Percentiles rank a stretch among this genome's conserved stretches.
These are phyloP conservation scores for Pedionomus torquatus DNA, from an alignment of 2,113 vertebrate species.

Conservation along the genomic window DNA sequence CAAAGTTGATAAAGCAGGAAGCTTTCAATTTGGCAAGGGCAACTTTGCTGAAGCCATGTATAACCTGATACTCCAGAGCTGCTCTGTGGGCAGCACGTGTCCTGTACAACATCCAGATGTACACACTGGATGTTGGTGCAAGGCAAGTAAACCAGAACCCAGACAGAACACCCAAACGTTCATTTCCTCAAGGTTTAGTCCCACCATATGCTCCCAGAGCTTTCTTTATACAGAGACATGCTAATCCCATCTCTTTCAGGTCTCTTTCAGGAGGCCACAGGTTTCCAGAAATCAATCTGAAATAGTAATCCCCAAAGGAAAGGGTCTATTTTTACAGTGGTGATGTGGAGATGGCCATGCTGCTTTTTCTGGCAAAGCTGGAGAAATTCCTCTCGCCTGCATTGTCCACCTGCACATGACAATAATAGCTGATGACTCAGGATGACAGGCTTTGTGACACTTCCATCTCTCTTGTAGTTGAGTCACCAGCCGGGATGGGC, in stretches of 20 bases:
- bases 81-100: not conserved
- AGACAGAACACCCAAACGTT: not conserved
- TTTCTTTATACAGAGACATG: not conserved
- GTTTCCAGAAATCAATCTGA: not conserved
- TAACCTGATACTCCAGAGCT: not conserved
- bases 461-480: slow-evolving; percentile 46
- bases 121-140: not conserved
- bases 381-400: slow-evolving; percentile 14
- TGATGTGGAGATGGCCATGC: not conserved
- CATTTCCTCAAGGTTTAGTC: not conserved
- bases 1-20: not conserved
- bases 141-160: not conserved
- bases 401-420: not conserved
- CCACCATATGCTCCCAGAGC: not conserved
- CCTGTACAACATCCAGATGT: not conserved
- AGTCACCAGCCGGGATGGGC: slow-evolving; percentile 40
- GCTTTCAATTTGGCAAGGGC: slow-evolving; percentile 8
- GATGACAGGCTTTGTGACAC: not conserved
- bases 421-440: slow-evolving; percentile 64
- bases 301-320: not conserved
- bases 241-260: not conserved
- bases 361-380: slow-evolving; percentile 32
- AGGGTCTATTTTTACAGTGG: slow-evolving; percentile 23
- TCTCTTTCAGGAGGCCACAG: not conserved
- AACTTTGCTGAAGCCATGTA: not conserved